Evolutionary conservation across 2,888 invertebrate genomes (phyloP), one percentile per base, ranked within the genome.

Genomic region (Pegoplata infirma): DNA sequence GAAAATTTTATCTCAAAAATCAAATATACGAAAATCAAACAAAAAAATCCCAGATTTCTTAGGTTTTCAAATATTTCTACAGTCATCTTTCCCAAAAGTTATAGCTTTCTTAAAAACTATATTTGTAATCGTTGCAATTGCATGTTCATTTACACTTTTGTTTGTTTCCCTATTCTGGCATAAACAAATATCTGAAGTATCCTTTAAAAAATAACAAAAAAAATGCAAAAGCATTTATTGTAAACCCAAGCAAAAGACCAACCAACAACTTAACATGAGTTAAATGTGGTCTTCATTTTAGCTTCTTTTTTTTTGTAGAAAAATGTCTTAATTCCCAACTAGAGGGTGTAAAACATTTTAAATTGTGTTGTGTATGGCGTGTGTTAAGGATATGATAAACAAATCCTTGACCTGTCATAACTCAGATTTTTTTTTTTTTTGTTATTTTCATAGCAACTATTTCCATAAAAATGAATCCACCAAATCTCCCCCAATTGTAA

Each of bases 361-460:
- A 5, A n/a, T 19, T 61, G 46, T 14, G 14, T 10, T 21, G 8
- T 25, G 16, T 25, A 7, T 32, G 21, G 21, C 6, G 8, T 44
- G 28, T 66, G 5, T 32, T 53, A 47, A 32, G 64, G 8, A 64
- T 58, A 71, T 66, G 69, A 71, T 36, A 71, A 75, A 71, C 79
- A 79, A 86, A 86, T 86, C 85, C 86, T 86, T 86, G 86, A 85
- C 86, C 86, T 83, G 82, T 83, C 86, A 86, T 85, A 86, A 86
- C 82, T 83, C 82, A 79, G 71, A 73, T 69, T 72, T n/a, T n/a
- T n/a, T n/a, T n/a, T n/a, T n/a, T n/a, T n/a, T n/a, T n/a, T n/a
- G n/a, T n/a, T 68, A 51, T 44, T 28, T 63, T 32, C 16, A 28
- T 58, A 36, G 10, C 14, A 53, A 25, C 14, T 36, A 46, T 14